phyloP scores from a whole-genome alignment of 2,888 invertebrate genomes.

The Eilema griseolum region DNA sequence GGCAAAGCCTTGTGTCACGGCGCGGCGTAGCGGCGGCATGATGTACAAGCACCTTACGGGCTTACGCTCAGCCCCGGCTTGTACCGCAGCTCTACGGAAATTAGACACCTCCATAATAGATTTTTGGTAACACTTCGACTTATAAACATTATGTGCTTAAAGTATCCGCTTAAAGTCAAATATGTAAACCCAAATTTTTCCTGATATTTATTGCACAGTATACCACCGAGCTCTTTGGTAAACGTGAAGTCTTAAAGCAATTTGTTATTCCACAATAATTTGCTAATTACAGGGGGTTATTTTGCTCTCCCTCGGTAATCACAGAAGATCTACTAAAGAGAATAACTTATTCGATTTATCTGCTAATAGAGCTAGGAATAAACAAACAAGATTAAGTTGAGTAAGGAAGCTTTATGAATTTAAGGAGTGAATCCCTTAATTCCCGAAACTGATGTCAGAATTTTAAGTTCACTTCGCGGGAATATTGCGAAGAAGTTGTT shows the following conservation, averaged over 20 bases:
- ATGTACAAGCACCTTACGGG: slow-evolving; percentile 80
- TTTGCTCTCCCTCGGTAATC: slow-evolving; percentile 67
- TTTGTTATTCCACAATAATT: slow-evolving; percentile 68
- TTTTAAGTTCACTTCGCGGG: slow-evolving; percentile 75
- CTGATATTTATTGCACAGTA: slow-evolving; percentile 36
- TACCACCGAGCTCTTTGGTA: slow-evolving; percentile 21
- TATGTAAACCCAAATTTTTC: slow-evolving; percentile 23
- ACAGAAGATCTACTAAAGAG: slow-evolving; percentile 72
- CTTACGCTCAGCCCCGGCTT: slow-evolving; percentile 66
- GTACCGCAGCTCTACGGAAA: slow-evolving; percentile 65
- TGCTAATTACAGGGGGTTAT: slow-evolving; percentile 71
- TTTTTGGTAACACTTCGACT: slow-evolving; percentile 56
- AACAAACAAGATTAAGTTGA: slow-evolving; percentile 79
- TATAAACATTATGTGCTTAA: slow-evolving; percentile 20
- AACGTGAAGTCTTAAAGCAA: slow-evolving; percentile 56
- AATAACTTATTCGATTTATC: slow-evolving; percentile 82
- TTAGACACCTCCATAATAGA: slow-evolving; percentile 75
- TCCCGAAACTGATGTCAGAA: slow-evolving; percentile 78
- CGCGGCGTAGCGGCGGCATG: slow-evolving; percentile 70
- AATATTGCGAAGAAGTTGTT: slow-evolving; percentile 72
- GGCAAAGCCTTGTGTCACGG: slow-evolving; percentile 80
- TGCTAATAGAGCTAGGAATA: slow-evolving; percentile 79
- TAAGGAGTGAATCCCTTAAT: slow-evolving; percentile 75
- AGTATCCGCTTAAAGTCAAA: slow-evolving; percentile 20
- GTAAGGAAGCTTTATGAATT: slow-evolving; percentile 75